Percentiles rank a stretch among this genome's conserved stretches.
Conservation (phyloP, 2,113 vertebrate genomes). For the Laterallus jamaicensis region DNA sequence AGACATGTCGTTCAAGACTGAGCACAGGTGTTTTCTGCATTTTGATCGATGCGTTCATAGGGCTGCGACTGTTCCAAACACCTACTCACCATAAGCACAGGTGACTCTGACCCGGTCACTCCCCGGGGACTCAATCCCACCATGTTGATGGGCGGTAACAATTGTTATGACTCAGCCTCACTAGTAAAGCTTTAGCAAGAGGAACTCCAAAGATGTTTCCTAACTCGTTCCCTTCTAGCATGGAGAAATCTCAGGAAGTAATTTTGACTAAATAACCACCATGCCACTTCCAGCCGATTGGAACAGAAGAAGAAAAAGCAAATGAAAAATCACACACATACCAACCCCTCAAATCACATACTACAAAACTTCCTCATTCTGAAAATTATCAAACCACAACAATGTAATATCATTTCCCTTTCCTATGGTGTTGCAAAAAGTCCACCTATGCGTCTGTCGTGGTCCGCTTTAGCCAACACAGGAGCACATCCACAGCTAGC, state of each 20-base stretch:
- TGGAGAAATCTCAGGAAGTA: not conserved
- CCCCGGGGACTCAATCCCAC: not conserved
- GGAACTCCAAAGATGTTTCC: not conserved
- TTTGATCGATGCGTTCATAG: not conserved
- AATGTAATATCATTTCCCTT: not conserved
- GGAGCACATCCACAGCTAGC: not conserved
- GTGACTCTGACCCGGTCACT: not conserved
- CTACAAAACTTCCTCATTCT: not conserved
- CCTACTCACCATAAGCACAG: not conserved
- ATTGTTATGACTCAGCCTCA: not conserved
- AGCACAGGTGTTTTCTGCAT: not conserved
- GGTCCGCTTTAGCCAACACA: not conserved
- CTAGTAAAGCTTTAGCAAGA: not conserved
- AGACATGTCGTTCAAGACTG: not conserved
- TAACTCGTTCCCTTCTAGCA: not conserved
- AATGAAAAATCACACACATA: not conserved
- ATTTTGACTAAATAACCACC: constrained; percentile 15
- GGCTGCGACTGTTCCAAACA: not conserved
- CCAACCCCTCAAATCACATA: not conserved
- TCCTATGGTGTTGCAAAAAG: not conserved
- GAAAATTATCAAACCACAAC: not conserved
- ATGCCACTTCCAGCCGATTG: not conserved
- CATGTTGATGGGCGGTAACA: not conserved
- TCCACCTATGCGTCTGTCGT: not conserved
- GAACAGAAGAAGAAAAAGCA: not conserved